phyloP scores from a whole-genome alignment of 2,797 vertebrate genomes.

The Neosilurus mollespiculum region DNA sequence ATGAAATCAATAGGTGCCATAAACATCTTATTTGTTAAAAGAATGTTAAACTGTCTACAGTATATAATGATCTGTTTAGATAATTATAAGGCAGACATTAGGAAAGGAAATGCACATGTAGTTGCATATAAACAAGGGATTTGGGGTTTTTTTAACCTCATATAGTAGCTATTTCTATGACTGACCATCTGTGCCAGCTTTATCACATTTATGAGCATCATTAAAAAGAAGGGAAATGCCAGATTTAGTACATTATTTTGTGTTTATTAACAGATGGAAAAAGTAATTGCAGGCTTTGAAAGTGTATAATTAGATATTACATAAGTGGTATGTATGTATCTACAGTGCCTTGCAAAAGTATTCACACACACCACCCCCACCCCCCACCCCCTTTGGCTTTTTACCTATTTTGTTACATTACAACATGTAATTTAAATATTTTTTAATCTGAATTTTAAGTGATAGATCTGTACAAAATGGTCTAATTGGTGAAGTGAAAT shows the following conservation, averaged over 20 bases:
- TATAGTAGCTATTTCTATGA: neutral
- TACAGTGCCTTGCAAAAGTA: neutral
- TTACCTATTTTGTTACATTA: too few species aligned
- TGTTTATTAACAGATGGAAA: conserved; percentile 27
- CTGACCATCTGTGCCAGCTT: conserved; percentile 9
- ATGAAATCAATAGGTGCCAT: neutral
- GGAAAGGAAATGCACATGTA: neutral
- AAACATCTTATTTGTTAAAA: neutral
- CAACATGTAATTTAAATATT: neutral
- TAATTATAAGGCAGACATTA: neutral
- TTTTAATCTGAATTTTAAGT: too few species aligned
- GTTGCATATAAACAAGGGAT: neutral
- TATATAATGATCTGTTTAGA: neutral
- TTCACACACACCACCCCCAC: too few species aligned
- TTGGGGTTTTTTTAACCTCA: neutral
- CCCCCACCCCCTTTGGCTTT: too few species aligned
- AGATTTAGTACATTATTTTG: conserved; percentile 19
- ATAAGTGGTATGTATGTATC: neutral
- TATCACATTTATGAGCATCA: neutral
- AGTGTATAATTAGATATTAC: neutral
- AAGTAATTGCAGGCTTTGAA: neutral
- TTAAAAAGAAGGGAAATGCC: neutral
- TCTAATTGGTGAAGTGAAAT: too few species aligned
- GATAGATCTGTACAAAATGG: too few species aligned
- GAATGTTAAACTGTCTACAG: neutral